These are phyloP conservation scores for Toxotes jaculatrix DNA, from an alignment of 2,113 vertebrate species.

Conservation along the genomic window DNA sequence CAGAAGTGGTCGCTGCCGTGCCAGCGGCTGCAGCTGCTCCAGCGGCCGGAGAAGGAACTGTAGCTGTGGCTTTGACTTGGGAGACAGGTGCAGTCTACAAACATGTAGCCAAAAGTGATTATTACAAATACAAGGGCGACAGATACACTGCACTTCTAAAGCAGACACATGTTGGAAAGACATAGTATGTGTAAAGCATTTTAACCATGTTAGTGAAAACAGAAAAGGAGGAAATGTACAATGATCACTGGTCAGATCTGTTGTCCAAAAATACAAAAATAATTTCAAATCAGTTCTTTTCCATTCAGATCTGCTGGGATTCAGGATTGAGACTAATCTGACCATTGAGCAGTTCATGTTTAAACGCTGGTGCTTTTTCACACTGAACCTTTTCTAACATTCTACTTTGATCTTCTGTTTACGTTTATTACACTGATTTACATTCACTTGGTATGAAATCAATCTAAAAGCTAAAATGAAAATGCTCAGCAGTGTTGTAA, in stretches of 20 bases:
- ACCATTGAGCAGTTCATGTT: slow-evolving; percentile 16
- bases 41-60: slow-evolving; percentile 36
- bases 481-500: slow-evolving; percentile 29
- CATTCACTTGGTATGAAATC: neutral
- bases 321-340: slow-evolving; percentile 11
- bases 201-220: slow-evolving; percentile 17
- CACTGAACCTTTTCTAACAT: slow-evolving; percentile 15
- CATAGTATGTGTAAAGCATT: neutral
- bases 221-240: neutral
- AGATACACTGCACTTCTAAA: slow-evolving; percentile 12
- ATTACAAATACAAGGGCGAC: slow-evolving; percentile 32
- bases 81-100: slow-evolving; percentile 65
- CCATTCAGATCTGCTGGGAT: neutral
- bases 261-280: neutral
- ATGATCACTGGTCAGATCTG: slow-evolving; percentile 33
- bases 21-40: slow-evolving; percentile 20
- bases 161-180: neutral
- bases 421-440: neutral
- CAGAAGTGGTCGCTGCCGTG: slow-evolving; percentile 19
- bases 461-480: neutral
- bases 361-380: slow-evolving; percentile 21
- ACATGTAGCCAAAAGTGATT: slow-evolving; percentile 45
- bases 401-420: neutral
- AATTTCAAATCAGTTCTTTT: neutral
- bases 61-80: slow-evolving; percentile 57